phyloP scores from a whole-genome alignment of 2,113 vertebrate species.

The Malurus alboscapulatus region DNA sequence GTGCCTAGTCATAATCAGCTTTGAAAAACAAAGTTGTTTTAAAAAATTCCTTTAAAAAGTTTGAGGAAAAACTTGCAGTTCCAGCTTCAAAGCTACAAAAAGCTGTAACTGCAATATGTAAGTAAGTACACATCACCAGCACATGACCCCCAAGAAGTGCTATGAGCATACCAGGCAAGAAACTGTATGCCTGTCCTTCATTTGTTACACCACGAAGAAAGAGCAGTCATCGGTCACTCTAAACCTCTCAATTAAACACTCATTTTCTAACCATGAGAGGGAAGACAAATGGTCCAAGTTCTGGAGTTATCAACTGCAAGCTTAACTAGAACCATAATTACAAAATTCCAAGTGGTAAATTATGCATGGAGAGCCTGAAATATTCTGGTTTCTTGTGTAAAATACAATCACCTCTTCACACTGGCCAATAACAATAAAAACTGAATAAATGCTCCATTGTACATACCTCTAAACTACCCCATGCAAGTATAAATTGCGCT shows the following conservation, averaged over 20 bases:
- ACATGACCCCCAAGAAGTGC: not conserved
- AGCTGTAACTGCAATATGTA: not conserved
- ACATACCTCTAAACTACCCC: not conserved
- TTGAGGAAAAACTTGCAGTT: not conserved
- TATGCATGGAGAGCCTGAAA: conserved; percentile 1
- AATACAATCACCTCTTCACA: conserved; percentile 1
- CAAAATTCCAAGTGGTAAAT: conserved; percentile 32
- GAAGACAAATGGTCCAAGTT: not conserved
- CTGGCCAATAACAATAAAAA: conserved; percentile 43
- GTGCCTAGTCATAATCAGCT: not conserved
- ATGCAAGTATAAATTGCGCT: not conserved
- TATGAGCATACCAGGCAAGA: not conserved
- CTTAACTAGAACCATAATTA: conserved; percentile 42
- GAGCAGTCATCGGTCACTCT: not conserved
- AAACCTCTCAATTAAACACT: conserved; percentile 11
- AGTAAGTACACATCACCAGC: not conserved
- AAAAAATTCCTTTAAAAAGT: not conserved
- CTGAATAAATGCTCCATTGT: not conserved
- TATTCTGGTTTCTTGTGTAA: conserved; percentile 4
- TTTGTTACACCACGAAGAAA: not conserved
- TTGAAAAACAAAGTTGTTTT: not conserved
- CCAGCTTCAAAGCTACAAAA: not conserved
- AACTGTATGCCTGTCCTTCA: not conserved
- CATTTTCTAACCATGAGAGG: conserved; percentile 5
- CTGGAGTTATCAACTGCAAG: conserved; percentile 20